Base-by-base conservation (phyloP, 2,797 vertebrate species). In the Ceyx erithaca region DNA sequence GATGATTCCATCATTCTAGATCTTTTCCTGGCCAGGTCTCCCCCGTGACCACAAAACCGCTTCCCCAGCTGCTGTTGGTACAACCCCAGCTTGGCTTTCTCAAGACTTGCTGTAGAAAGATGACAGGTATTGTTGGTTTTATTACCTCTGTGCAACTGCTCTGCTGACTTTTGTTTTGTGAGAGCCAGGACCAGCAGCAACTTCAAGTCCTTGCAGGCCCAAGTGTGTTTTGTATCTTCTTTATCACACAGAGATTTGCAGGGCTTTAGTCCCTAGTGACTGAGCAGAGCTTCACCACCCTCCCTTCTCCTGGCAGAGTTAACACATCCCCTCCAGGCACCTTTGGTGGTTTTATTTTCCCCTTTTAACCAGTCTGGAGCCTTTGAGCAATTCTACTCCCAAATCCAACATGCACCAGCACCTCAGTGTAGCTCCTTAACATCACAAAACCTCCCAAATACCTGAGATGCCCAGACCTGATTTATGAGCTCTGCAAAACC, bases 401-500 rank as follows among this genome's bases (percentile, higher is more conserved):
- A 14, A 30, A 9, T 4, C 26, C 3, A 54, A 82, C 78, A 0
- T 10, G 89, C 87, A 72, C 33, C 28, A 3, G 83, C 89, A 55
- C 22, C 67, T 85, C 80, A 7, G 0, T 3, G 13, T 30, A 6
- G 31, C 75, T 93, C 52, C 0, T 30, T 45, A 58, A 58, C 31
- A 31, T 59, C 69, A 1, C 75, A 41, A 23, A 88, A 49, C 10
- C 75, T 85, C 57, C 41, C 0, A 0, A 82, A 92, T 91, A 83
- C 67, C 80, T 89, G 92, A 67, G 78, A 63, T 92, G 95, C 87
- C 94, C 77, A 11, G 82, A 76, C 85, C 67, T 96, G 94, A 93
- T 67, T 67, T 37, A 19, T 12, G 73, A 86, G 86, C 85, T 55
- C 33, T 8, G 33, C 9, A 70, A 66, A 93, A 82, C 72, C 64